These are phyloP conservation scores for Mola mola DNA, from an alignment of 2,113 vertebrate genomes.

Conservation along the genomic window DNA sequence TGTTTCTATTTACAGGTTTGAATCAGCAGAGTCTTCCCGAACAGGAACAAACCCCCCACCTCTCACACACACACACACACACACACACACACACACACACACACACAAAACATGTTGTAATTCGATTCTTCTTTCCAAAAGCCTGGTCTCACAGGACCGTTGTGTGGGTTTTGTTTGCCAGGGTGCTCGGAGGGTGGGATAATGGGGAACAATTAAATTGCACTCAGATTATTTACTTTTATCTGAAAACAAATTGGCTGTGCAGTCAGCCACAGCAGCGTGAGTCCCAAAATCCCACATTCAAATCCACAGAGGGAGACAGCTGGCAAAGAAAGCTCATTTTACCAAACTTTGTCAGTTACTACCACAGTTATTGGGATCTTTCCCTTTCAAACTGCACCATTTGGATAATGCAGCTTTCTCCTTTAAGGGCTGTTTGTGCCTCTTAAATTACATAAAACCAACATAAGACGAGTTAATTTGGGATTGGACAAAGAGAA, in stretches of 20 bases:
- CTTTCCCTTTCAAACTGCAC: slow-evolving; percentile 28
- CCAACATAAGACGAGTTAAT: slow-evolving; percentile 45
- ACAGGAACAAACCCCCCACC: slow-evolving; percentile 18
- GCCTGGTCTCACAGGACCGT: slow-evolving; percentile 58
- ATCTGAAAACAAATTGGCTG: slow-evolving; percentile 76
- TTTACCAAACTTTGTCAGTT: slow-evolving; percentile 71
- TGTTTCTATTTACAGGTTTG: slow-evolving; percentile 38
- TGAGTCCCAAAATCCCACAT: slow-evolving; percentile 41
- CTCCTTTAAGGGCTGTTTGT: slow-evolving; percentile 20
- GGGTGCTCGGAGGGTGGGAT: slow-evolving; percentile 62
- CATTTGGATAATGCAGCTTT: slow-evolving; percentile 44
- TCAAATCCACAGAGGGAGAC: slow-evolving; percentile 58
- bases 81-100: slow-evolving; percentile 3
- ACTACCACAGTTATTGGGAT: slow-evolving; percentile 48
- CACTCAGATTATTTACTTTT: slow-evolving; percentile 77
- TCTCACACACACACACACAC: neutral
- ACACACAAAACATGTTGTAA: slow-evolving; percentile 40
- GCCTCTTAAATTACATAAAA: slow-evolving; percentile 46
- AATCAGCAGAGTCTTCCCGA: slow-evolving; percentile 27
- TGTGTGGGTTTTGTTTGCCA: slow-evolving; percentile 70
- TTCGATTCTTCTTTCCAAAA: slow-evolving; percentile 67
- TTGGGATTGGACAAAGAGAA: slow-evolving; percentile 43
- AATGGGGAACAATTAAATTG: slow-evolving; percentile 79
- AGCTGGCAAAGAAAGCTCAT: slow-evolving; percentile 38
- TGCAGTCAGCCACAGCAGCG: slow-evolving; percentile 36